phyloP scores from a whole-genome alignment of 2,888 invertebrate genomes.

The Luffia ferchaultella region DNA sequence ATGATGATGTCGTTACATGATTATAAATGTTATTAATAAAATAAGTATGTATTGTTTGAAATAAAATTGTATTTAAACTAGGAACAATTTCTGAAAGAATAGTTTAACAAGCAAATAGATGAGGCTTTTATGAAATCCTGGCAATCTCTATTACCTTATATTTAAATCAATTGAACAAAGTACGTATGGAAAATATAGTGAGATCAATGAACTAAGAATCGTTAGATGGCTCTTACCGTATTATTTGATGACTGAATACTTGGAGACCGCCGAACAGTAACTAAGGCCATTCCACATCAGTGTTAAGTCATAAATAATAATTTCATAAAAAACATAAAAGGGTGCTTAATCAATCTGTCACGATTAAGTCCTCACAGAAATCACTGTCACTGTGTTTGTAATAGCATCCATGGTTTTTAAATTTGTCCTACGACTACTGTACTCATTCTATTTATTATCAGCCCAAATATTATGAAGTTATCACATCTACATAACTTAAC shows the following conservation, averaged over 20 bases:
- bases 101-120: not conserved
- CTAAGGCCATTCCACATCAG: constrained; percentile 58
- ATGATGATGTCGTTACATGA: not conserved
- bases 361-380: not conserved
- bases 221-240: constrained; percentile 42
- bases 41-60: not conserved
- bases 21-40: not conserved
- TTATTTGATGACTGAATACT: constrained; percentile 61
- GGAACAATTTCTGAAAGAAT: not conserved
- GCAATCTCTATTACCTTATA: not conserved
- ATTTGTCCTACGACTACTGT: too few relatives aligned
- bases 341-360: not conserved
- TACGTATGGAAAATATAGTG: not conserved
- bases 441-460: too few relatives aligned
- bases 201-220: not conserved
- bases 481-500: too few relatives aligned
- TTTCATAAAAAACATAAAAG: not conserved
- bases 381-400: not conserved
- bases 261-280: constrained; percentile 60
- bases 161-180: not conserved
- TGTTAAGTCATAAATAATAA: not conserved
- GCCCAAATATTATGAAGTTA: too few relatives aligned
- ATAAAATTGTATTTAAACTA: not conserved
- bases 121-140: not conserved
- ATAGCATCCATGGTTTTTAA: too few relatives aligned